These are phyloP conservation scores for Pardosa pseudoannulata DNA, from an alignment of 2,888 invertebrate species.

Conservation along the genomic window DNA sequence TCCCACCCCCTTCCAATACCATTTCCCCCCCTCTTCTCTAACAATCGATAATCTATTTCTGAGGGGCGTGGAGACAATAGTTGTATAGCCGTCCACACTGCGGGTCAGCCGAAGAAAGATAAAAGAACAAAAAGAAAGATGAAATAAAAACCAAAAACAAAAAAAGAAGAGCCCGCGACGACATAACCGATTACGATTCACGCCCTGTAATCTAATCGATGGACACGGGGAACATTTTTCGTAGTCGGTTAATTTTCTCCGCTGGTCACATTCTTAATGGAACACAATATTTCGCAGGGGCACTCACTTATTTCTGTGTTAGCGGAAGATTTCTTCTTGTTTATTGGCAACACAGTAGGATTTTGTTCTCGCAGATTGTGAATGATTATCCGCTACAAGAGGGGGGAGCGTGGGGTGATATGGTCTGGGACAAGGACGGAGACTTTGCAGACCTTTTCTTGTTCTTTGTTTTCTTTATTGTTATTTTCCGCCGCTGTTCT, in stretches of 20 bases:
- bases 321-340: not conserved
- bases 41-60: conserved; percentile 68
- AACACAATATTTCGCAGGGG: conserved; percentile 28
- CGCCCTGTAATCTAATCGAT: conserved; percentile 53
- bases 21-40: not conserved
- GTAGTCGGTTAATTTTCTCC: conserved; percentile 46
- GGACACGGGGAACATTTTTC: conserved; percentile 40
- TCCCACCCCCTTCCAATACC: too few species aligned
- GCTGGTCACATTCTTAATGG: conserved; percentile 45
- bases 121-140: conserved; percentile 24
- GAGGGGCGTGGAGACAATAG: conserved; percentile 44
- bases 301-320: conserved; percentile 6
- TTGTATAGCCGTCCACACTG: conserved; percentile 43
- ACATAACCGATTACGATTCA: conserved; percentile 58
- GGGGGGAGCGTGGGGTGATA: too few species aligned
- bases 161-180: too few species aligned
- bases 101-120: not conserved
- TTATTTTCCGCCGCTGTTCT: too few species aligned
- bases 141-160: too few species aligned
- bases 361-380: not conserved
- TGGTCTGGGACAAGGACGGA: too few species aligned
- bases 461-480: too few species aligned
- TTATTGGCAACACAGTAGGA: conserved; percentile 9
- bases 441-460: too few species aligned
- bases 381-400: conserved; percentile 5